Conservation (phyloP, 2,888 invertebrate genomes). For the Branchinecta sandiegonensis region DNA sequence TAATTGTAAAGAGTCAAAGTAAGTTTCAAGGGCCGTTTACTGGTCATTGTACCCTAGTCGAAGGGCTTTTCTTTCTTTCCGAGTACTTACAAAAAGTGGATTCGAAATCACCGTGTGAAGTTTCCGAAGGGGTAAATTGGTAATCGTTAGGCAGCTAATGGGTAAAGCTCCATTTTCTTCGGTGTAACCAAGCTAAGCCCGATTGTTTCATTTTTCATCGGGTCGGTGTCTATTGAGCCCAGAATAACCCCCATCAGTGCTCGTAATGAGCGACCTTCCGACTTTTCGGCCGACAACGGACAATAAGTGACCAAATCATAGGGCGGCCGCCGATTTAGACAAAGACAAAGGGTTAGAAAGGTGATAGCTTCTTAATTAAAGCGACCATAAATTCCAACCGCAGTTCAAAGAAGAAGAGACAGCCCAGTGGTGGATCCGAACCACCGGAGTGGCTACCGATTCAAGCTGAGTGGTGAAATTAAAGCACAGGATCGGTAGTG, state of each 20-base stretch:
- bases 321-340: slow-evolving; percentile 2
- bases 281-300: slow-evolving; percentile 4
- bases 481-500: neutral
- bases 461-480: slow-evolving; percentile 6
- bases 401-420: neutral
- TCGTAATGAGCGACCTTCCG: neutral
- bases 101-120: neutral
- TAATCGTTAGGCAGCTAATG: slow-evolving; percentile 1
- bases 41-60: too few relatives aligned
- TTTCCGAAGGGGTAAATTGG: neutral
- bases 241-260: slow-evolving; percentile 15
- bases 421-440: neutral
- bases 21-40: too few relatives aligned
- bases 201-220: slow-evolving; percentile 16
- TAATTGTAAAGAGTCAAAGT: too few relatives aligned
- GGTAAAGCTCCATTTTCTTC: neutral
- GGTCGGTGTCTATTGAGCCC: slow-evolving; percentile 12
- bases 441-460: slow-evolving; percentile 15
- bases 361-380: slow-evolving; percentile 15
- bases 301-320: slow-evolving; percentile 16
- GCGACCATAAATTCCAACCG: neutral
- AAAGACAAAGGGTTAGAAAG: slow-evolving; percentile 16
- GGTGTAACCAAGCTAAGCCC: slow-evolving; percentile 1
- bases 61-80: too few relatives aligned
- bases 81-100: too few relatives aligned